These are phyloP conservation scores for Aphelenchoides fujianensis DNA, from an alignment of 1,140 invertebrate genomes.

Conservation along the genomic window DNA sequence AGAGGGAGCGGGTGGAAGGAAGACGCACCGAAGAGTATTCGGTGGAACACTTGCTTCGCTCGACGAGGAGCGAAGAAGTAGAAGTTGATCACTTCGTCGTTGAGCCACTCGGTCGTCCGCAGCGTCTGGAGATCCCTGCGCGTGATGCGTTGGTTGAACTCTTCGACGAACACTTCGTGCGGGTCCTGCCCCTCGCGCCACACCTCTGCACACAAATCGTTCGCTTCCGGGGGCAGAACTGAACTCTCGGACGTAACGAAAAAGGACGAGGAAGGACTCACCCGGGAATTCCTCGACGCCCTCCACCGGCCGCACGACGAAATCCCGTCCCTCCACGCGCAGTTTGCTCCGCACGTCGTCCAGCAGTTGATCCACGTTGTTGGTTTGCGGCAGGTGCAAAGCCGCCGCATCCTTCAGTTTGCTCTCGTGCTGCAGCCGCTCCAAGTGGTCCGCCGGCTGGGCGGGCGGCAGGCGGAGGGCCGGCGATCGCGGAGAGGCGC, in stretches of 20 bases:
- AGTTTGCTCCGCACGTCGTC: not conserved
- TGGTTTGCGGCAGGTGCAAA: not conserved
- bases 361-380: not conserved
- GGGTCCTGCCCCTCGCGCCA: constrained; percentile 25
- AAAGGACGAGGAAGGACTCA: too few species aligned
- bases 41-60: constrained; percentile 68
- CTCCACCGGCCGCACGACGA: not conserved
- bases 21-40: constrained; percentile 43
- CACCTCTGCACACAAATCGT: constrained; percentile 25
- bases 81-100: constrained; percentile 93
- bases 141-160: constrained; percentile 31
- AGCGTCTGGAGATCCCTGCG: constrained; percentile 76
- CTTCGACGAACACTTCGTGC: constrained; percentile 44
- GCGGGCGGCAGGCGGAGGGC: not conserved
- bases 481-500: too few species aligned
- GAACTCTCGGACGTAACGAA: too few species aligned
- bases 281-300: constrained; percentile 22
- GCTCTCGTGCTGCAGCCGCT: not conserved
- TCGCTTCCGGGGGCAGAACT: constrained; percentile 38
- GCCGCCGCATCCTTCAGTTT: not conserved
- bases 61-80: constrained; percentile 82
- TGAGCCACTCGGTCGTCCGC: constrained; percentile 80
- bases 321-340: not conserved
- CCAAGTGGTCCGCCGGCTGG: not conserved
- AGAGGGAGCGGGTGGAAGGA: constrained; percentile 62